Base-by-base conservation (phyloP, 2,113 vertebrate genomes). In the Triplophysa siluroides region DNA sequence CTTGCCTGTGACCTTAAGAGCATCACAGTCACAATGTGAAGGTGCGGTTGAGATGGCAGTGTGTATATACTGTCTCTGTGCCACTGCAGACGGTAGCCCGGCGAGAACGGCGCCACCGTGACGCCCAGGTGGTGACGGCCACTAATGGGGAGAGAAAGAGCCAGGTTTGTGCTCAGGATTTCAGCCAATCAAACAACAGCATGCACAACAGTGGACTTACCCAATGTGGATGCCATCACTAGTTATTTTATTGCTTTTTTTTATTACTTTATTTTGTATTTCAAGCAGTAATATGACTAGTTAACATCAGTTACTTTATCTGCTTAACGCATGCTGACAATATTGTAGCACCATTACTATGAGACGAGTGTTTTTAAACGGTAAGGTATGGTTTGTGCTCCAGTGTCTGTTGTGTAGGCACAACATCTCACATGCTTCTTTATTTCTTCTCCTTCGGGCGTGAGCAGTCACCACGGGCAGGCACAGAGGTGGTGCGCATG, bases 401-500 rank as follows among this genome's bases (percentile, higher is more conserved):
- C 8, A 21, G n/a, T 21, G n/a, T 38, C 33, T 38, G n/a, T 9
- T 21, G 54, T 58, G 19, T 14, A 3, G 47, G 52, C 18, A 50
- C 26, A 24, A 38, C 13, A 79, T n/a, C 71, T 82, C 64, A 82
- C n/a, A 41, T 76, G 11, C 83, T 70, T 90, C 24, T 87, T 75
- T 88, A 52, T 84, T 88, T 81, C 86, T 86, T 89, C 60, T 85
- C 77, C 77, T 89, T 88, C 7, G 80, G 91, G 89, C 88, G 87
- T 83, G 93, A 94, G 94, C 95, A 95, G 90, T 92, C 92, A 88
- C 91, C 95, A 88, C 94, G 93, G 88, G 96, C 93, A 88, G 93
- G 94, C 89, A 92, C 92, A 89, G 97, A 98, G 70, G 90, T 92
- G 89, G 93, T 96, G 92, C 95, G 95, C 93, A 95, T 95, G 92